Evolutionary conservation across 2,888 invertebrate species (phyloP).

Genomic region (Andrena trimmerana): DNA sequence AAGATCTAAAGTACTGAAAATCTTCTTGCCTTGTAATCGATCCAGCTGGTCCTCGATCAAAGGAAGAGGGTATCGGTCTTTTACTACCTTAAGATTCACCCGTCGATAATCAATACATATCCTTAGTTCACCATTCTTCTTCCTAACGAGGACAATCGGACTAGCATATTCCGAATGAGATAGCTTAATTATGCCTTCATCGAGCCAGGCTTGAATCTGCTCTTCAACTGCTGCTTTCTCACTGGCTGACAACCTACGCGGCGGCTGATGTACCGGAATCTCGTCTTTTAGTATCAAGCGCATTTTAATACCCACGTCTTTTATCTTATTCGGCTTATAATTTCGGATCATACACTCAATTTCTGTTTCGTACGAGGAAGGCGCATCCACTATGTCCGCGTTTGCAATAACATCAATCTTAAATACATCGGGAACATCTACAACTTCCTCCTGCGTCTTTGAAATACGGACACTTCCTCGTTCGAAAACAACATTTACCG

Average conservation of each 20-base stretch:
- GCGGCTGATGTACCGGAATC: not conserved
- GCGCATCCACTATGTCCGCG: no score
- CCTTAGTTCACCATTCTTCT: not conserved
- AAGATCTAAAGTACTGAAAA: not conserved
- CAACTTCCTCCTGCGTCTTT: not conserved
- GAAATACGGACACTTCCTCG: not conserved
- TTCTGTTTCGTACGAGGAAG: not conserved
- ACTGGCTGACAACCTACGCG: not conserved
- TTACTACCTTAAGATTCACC: no score
- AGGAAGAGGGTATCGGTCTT: no score
- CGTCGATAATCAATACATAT: no score
- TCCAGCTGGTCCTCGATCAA: no score
- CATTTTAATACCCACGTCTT: not conserved
- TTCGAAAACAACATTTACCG: not conserved
- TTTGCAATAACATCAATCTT: not conserved
- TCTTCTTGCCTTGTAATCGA: no score
- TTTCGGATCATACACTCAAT: not conserved
- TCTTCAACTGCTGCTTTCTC: not conserved
- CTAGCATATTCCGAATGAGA: not conserved
- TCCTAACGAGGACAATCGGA: constrained; percentile 3
- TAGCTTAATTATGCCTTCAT: not conserved
- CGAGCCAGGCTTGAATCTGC: not conserved
- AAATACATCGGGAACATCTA: not conserved
- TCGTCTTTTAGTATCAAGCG: not conserved
- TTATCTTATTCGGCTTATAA: not conserved